Conservation (phyloP, 2,888 invertebrate genomes). For the Diarsia dahlii region DNA sequence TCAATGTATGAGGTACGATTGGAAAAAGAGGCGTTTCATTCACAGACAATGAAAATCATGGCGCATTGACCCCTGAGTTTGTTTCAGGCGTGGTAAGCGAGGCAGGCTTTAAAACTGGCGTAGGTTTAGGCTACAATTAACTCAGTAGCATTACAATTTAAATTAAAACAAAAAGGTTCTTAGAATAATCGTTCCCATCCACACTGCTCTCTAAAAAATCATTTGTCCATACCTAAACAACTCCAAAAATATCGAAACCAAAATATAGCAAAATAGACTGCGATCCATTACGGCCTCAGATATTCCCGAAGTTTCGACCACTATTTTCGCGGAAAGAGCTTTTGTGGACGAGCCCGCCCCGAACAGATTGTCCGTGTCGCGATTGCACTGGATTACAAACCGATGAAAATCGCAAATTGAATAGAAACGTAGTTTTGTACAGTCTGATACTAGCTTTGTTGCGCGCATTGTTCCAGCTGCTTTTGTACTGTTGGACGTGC, state of each 20-base stretch:
- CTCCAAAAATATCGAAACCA: slow-evolving; percentile 7
- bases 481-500: slow-evolving; percentile 57
- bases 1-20: not conserved
- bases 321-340: slow-evolving; percentile 59
- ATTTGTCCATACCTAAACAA: slow-evolving; percentile 17
- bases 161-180: not conserved
- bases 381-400: slow-evolving; percentile 81
- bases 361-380: slow-evolving; percentile 66
- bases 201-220: not conserved
- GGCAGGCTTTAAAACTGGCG: not conserved
- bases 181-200: not conserved
- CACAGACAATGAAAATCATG: not conserved
- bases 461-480: slow-evolving; percentile 72
- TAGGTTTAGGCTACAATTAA: slow-evolving; percentile 6
- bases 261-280: slow-evolving; percentile 39
- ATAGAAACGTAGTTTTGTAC: slow-evolving; percentile 78
- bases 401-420: slow-evolving; percentile 84
- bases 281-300: slow-evolving; percentile 31
- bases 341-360: slow-evolving; percentile 71
- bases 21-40: not conserved
- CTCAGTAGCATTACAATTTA: slow-evolving; percentile 7
- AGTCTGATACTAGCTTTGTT: slow-evolving; percentile 75
- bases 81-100: not conserved
- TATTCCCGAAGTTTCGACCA: slow-evolving; percentile 36
- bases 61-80: not conserved